Percentiles rank a stretch among this genome's conserved stretches.
Evolutionary conservation across 2,113 vertebrate species (phyloP).

Genomic region (Esox niger): DNA sequence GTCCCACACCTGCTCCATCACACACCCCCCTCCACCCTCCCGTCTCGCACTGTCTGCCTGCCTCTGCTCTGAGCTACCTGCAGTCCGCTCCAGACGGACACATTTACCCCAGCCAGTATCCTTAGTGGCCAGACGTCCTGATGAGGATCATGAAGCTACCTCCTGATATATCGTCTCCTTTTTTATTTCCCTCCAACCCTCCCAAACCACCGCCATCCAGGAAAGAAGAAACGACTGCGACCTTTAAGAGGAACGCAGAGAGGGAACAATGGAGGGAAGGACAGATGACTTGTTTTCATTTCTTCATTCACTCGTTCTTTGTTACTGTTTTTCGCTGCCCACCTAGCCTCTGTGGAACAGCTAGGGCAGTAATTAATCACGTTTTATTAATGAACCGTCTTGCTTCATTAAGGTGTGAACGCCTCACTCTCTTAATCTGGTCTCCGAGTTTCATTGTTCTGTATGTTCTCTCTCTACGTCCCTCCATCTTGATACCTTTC

Average conservation of each 20-base stretch:
- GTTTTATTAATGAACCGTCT: no score
- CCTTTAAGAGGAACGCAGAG: conserved; percentile 57
- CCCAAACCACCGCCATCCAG: neutral
- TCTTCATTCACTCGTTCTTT: conserved; percentile 46
- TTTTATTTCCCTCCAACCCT: conserved; percentile 40
- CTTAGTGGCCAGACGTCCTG: conserved; percentile 52
- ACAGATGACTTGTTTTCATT: conserved; percentile 60
- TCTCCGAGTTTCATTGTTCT: conserved; percentile 40
- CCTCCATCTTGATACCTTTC: conserved; percentile 21
- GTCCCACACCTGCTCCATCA: conserved; percentile 46
- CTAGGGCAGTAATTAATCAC: no score
- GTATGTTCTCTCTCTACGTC: neutral
- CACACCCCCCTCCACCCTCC: conserved; percentile 21
- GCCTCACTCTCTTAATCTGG: no score
- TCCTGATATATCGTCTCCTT: neutral
- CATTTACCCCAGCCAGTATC: no score
- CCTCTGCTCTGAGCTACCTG: conserved; percentile 8
- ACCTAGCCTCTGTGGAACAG: conserved; percentile 32
- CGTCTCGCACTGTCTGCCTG: neutral
- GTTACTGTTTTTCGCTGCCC: conserved; percentile 27
- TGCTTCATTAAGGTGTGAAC: no score
- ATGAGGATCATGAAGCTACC: neutral
- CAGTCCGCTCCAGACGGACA: no score
- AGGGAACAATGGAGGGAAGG: conserved; percentile 57
- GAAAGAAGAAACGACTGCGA: conserved; percentile 36